Percentiles rank a stretch among this genome's conserved stretches.
phyloP scores from a whole-genome alignment of 2,113 vertebrate species.

The Cynoglossus semilaevis region DNA sequence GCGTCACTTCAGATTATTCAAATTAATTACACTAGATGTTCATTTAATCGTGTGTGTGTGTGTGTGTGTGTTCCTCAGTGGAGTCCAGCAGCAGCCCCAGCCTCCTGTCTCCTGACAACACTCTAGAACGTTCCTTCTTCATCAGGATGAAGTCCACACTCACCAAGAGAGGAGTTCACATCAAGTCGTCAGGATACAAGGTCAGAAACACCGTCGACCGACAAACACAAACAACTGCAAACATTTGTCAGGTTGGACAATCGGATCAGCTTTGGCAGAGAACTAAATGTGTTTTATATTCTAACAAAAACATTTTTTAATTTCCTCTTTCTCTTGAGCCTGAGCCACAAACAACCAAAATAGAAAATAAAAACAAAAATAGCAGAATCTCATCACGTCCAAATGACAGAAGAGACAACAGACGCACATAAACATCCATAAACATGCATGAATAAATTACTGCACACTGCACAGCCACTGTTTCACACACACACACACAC shows the following conservation, averaged over 20 bases:
- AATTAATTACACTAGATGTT: too few species aligned
- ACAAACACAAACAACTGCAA: not conserved
- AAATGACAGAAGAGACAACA: conserved; percentile 58
- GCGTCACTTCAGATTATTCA: too few species aligned
- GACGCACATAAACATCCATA: conserved; percentile 67
- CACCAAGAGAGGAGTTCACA: conserved; percentile 97
- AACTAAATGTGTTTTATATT: too few species aligned
- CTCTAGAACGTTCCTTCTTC: conserved; percentile 96
- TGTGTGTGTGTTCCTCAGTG: conserved; percentile 69
- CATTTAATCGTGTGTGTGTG: conserved; percentile 14
- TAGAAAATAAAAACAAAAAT: too few species aligned
- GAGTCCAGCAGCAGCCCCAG: conserved; percentile 92
- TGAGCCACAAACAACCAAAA: too few species aligned
- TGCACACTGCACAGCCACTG: conserved; percentile 19
- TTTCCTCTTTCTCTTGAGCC: too few species aligned
- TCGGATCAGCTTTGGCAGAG: too few species aligned
- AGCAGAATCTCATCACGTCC: conserved; percentile 59
- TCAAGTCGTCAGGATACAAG: conserved; percentile 99
- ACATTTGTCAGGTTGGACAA: too few species aligned
- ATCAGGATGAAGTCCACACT: conserved; percentile 98
- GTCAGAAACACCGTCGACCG: conserved; percentile 34
- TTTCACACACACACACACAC: too few species aligned
- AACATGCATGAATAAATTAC: conserved; percentile 52
- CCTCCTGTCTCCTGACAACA: conserved; percentile 88
- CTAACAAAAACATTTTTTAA: too few species aligned